Conservation (phyloP, 1,140 invertebrate genomes). For the Batillaria attramentaria region DNA sequence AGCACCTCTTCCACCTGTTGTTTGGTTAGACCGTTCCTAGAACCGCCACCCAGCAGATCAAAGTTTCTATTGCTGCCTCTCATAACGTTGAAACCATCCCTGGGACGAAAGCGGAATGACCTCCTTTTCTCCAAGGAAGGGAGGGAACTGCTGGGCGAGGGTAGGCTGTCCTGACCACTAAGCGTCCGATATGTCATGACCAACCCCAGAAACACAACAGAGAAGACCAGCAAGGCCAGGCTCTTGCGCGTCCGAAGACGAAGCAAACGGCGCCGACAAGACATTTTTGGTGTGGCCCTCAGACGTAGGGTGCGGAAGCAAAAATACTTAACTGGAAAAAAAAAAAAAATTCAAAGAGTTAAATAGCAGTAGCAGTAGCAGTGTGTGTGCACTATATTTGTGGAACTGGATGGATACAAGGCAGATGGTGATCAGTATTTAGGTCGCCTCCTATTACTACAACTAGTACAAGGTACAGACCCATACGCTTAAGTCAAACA, state of each 20-base stretch:
- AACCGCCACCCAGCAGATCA: background rate
- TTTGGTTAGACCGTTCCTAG: background rate
- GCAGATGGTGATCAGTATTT: background rate
- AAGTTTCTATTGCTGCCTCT: background rate
- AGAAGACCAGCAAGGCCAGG: slow-evolving; percentile 8
- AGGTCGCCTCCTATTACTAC: background rate
- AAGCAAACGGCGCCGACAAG: slow-evolving; percentile 22
- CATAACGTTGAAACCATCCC: background rate
- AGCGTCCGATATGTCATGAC: slow-evolving; percentile 13
- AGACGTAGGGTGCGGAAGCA: too few relatives aligned
- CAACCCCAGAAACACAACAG: slow-evolving; percentile 1
- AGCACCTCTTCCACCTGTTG: slow-evolving; percentile 25
- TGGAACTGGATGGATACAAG: background rate
- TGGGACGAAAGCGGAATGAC: slow-evolving; percentile 1
- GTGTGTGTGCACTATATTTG: background rate
- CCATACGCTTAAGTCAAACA: too few relatives aligned
- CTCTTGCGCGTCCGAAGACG: slow-evolving; percentile 7
- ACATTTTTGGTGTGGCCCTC: slow-evolving; percentile 4
- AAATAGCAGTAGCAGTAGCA: too few relatives aligned
- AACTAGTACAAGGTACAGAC: background rate
- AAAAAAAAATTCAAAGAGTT: too few relatives aligned
- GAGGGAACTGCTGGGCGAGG: slow-evolving; percentile 3
- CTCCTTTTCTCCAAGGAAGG: slow-evolving; percentile 8
- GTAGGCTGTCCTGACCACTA: background rate
- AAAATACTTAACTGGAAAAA: too few relatives aligned